A percentile compares a stretch with the other conserved stretches of the same genome.
These are phyloP conservation scores for Aelia acuminata DNA, from an alignment of 2,888 invertebrate species.

Conservation along the genomic window DNA sequence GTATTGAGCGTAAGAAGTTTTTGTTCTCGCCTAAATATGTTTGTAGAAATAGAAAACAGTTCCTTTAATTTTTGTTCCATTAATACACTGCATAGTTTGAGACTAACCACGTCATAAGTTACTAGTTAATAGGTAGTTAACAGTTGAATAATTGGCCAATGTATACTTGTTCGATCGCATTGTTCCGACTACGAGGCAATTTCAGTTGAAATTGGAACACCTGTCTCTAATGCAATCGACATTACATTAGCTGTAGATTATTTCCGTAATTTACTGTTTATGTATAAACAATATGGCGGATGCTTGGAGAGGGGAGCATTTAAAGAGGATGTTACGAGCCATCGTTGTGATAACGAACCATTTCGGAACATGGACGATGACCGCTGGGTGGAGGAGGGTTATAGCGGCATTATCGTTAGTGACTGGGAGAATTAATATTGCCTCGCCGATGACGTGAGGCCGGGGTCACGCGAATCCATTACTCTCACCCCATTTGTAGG, in stretches of 20 bases:
- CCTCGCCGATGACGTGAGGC: constrained; percentile 39
- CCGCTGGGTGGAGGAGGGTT: neutral
- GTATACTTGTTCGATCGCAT: neutral
- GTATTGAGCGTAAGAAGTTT: too few species aligned
- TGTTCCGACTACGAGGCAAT: too few species aligned
- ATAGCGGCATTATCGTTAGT: constrained; percentile 39
- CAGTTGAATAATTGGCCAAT: neutral
- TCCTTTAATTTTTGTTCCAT: too few species aligned
- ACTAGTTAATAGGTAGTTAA: neutral
- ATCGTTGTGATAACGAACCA: constrained; percentile 10
- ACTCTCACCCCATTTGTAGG: neutral
- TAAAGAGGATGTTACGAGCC: constrained; percentile 27
- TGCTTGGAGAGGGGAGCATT: neutral
- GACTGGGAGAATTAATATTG: neutral
- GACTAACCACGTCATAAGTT: neutral
- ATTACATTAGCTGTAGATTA: neutral
- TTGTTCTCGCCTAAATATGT: too few species aligned
- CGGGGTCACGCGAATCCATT: constrained; percentile 2
- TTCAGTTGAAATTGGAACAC: neutral
- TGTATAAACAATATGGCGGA: neutral
- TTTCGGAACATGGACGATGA: neutral
- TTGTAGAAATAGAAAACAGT: too few species aligned
- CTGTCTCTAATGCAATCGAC: neutral
- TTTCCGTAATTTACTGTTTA: neutral
- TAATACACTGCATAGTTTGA: too few species aligned